Evolutionary conservation across 1,140 invertebrate species (phyloP).

Genomic region (Triops longicaudatus): DNA sequence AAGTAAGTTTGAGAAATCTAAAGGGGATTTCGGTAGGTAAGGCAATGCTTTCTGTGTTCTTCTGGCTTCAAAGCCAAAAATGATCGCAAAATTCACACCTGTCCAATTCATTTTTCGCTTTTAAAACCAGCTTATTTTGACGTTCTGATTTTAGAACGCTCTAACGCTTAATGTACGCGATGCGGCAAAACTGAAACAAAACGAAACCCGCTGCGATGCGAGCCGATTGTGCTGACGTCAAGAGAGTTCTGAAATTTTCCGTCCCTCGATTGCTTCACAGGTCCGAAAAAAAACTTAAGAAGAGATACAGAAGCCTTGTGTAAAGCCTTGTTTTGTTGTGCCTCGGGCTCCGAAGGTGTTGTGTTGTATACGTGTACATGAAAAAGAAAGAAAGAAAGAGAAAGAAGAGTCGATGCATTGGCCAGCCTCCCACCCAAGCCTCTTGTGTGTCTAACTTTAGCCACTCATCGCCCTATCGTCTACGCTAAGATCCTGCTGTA

Average conservation of each 20-base stretch:
- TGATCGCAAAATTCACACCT: neutral
- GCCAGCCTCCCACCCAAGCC: neutral
- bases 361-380: neutral
- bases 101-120: neutral
- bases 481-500: neutral
- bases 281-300: neutral
- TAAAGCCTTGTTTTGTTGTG: neutral
- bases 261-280: neutral
- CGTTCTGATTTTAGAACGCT: slow-evolving; percentile 3
- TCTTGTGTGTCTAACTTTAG: slow-evolving; percentile 15
- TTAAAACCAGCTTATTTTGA: neutral
- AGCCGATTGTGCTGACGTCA: slow-evolving; percentile 12
- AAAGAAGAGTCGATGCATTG: neutral
- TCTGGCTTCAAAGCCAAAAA: neutral
- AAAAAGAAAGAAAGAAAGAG: neutral
- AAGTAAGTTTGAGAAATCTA: too few relatives aligned
- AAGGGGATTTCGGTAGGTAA: too few relatives aligned
- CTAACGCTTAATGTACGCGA: neutral
- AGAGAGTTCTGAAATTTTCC: slow-evolving; percentile 4
- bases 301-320: neutral
- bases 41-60: too few relatives aligned
- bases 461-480: neutral
- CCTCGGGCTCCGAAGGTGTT: neutral
- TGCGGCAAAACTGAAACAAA: neutral
- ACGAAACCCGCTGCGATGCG: neutral